These are phyloP conservation scores for Podarcis muralis DNA, from an alignment of 2,113 vertebrate species.

Conservation along the genomic window DNA sequence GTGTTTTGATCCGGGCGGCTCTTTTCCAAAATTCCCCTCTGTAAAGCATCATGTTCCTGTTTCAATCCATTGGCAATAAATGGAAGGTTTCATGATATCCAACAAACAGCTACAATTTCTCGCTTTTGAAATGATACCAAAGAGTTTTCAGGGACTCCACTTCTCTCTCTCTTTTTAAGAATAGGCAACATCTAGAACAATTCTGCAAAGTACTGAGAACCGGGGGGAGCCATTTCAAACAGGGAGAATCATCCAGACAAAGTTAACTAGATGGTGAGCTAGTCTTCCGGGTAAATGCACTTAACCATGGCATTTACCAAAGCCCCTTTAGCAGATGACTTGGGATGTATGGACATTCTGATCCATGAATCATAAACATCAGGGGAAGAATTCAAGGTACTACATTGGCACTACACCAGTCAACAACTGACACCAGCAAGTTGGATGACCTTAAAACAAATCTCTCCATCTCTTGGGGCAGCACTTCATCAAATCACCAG, in stretches of 20 bases:
- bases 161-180: neutral
- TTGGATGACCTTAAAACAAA: constrained; percentile 25
- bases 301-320: neutral
- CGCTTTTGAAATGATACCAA: neutral
- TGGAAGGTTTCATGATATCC: neutral
- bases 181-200: neutral
- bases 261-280: neutral
- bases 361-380: too few relatives aligned
- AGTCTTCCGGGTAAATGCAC: neutral
- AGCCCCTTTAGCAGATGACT: too few relatives aligned
- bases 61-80: neutral
- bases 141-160: neutral
- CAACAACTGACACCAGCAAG: neutral
- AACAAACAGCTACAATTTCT: neutral
- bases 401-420: neutral
- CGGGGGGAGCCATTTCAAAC: neutral
- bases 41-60: neutral
- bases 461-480: constrained; percentile 5
- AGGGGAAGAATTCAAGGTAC: too few relatives aligned
- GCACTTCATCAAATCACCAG: neutral
- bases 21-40: neutral
- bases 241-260: neutral
- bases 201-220: neutral
- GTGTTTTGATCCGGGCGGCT: neutral
- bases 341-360: too few relatives aligned